A percentile compares a stretch with the other conserved stretches of the same genome.
Evolutionary conservation across 2,888 invertebrate genomes (phyloP).

Genomic region (Myopa tessellatipennis): DNA sequence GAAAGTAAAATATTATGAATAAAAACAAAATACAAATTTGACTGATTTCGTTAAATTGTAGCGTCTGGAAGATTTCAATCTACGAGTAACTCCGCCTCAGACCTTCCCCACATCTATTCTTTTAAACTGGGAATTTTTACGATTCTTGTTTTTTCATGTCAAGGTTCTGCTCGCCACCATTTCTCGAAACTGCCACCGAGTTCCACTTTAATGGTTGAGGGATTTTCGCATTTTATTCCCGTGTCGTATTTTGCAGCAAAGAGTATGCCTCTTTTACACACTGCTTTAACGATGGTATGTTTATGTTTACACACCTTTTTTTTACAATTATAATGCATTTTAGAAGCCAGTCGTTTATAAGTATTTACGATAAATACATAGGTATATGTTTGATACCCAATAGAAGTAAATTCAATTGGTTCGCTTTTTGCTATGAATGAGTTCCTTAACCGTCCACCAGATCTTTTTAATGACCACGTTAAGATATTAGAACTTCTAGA

Average conservation of each 20-base stretch:
- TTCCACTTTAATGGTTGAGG: slow-evolving; percentile 16
- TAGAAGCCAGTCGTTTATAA: background rate
- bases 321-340: background rate
- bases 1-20: too few species aligned
- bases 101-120: background rate
- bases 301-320: background rate
- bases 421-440: too few species aligned
- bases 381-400: too few species aligned
- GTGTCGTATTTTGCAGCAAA: background rate
- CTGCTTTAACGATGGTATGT: too few species aligned
- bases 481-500: too few species aligned
- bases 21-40: slow-evolving; percentile 14
- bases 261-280: background rate
- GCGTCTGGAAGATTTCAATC: slow-evolving; percentile 29
- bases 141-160: slow-evolving; percentile 5
- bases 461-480: too few species aligned
- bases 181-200: slow-evolving; percentile 22
- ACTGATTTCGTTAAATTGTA: slow-evolving; percentile 30
- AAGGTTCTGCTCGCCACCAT: background rate
- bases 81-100: background rate
- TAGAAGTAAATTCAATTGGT: too few species aligned
- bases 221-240: slow-evolving; percentile 5
- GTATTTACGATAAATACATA: too few species aligned
- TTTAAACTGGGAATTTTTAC: slow-evolving; percentile 1
- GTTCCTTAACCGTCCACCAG: too few species aligned